phyloP scores from a whole-genome alignment of 2,797 vertebrate species.

The Macropus fuliginosus region DNA sequence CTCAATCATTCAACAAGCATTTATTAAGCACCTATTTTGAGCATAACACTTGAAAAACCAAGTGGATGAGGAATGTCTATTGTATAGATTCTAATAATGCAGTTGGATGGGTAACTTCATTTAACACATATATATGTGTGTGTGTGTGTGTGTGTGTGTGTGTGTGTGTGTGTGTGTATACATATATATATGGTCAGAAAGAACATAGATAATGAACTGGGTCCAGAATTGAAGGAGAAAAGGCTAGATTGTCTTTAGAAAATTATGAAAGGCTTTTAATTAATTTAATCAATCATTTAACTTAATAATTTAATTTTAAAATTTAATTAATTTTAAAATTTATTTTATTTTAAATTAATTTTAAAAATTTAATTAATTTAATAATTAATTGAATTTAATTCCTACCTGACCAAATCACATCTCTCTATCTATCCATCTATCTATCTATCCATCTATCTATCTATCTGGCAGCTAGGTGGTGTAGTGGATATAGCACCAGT shows the following conservation, averaged over 20 bases:
- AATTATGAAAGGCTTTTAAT: not conserved
- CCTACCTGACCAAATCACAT: not conserved
- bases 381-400: not conserved
- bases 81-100: not conserved
- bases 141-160: no score
- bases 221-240: not conserved
- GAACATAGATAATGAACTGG: not conserved
- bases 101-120: not conserved
- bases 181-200: not conserved
- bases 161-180: no score
- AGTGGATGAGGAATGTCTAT: not conserved
- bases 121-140: not conserved
- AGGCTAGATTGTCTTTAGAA: not conserved
- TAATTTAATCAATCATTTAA: no score
- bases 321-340: no score
- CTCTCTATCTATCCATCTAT: no score
- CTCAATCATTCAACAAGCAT: not conserved
- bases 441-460: no score
- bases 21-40: not conserved
- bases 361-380: no score
- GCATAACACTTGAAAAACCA: not conserved
- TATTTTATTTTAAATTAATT: no score
- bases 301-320: no score
- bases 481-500: no score
- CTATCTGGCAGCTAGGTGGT: no score